Evolutionary conservation across 2,113 vertebrate genomes (phyloP).

Genomic region (Pterocles orientalis): DNA sequence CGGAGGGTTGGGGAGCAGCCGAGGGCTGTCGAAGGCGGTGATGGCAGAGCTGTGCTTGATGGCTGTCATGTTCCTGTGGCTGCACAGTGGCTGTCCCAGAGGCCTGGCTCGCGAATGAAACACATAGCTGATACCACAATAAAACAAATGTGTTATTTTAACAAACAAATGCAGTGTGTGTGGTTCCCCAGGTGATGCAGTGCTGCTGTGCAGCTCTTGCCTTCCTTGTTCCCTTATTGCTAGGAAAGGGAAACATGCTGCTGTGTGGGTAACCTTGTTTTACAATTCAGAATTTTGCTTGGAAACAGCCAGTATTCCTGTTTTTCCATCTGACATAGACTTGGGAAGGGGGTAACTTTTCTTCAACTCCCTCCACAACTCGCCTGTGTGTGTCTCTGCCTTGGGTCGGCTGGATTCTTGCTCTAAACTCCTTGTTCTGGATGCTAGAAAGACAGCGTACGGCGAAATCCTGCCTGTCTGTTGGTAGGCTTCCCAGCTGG

Average conservation of each 20-base stretch:
- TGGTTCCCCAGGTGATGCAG: background rate
- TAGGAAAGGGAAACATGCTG: background rate
- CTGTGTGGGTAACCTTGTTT: background rate
- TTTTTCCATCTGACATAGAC: background rate
- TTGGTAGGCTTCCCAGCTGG: background rate
- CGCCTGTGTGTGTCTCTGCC: background rate
- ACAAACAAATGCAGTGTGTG: background rate
- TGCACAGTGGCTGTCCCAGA: background rate
- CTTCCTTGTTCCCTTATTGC: background rate
- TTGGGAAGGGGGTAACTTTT: background rate
- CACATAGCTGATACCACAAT: background rate
- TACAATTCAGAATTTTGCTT: background rate
- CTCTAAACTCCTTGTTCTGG: constrained; percentile 13
- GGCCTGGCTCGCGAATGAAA: background rate
- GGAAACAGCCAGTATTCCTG: background rate
- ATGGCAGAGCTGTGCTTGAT: background rate
- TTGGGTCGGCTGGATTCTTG: background rate
- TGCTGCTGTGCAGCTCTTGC: background rate
- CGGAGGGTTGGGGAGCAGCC: background rate
- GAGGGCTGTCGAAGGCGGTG: background rate
- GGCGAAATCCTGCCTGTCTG: background rate
- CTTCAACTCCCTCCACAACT: background rate
- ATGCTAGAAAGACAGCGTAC: background rate
- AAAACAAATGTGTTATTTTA: background rate
- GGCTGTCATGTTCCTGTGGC: background rate